Evolutionary conservation across 2,113 vertebrate genomes (phyloP), one percentile per base, ranked within the genome.

Genomic region (Pseudorhombus dupliciocellatus): DNA sequence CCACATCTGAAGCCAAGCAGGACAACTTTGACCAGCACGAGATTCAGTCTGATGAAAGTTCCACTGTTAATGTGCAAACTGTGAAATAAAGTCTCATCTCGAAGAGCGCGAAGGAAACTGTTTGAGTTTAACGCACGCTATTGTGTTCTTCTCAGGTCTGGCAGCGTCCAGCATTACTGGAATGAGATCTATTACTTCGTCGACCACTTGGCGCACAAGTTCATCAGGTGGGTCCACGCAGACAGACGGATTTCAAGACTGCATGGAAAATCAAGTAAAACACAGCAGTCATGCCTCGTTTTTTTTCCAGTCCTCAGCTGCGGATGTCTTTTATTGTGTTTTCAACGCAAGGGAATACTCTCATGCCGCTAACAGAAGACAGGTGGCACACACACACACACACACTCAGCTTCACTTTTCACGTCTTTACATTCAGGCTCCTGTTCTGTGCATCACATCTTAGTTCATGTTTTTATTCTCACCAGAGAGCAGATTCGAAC

Each of bases 241-340:
- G 7, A 80, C 24, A 78, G 34, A 5, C 4, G 22, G 3, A 44
- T 60, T 51, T 2, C 52, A 57, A 16, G 24, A 10, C 12, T 53
- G 5, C 42, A 50, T 21, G 15, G 24, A 37, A 31, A 51, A 34
- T 21, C 1, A 7, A n/a, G 9, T 46, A 18, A 70, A 70, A 66
- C 16, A 50, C 34, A 24, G 72, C 21, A 14, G 14, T 18, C 2
- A 1, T 15, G 7, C 64, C 9, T 15, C 18, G 0, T 52, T 48
- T 55, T 16, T 14, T 20, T 14, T 75, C 22, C 78, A 99, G 97
- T 85, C 97, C 98, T 71, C 97, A 99, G 90, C 92, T 99, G 69
- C 95, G 97, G 84, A 98, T 99, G 97, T 99, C 97, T 55, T 99
- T 99, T 74, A 99, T 99, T 14, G 97, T 99, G 24, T 99, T 99